phyloP scores from a whole-genome alignment of 2,113 vertebrate genomes.

The Crypturellus undulatus region DNA sequence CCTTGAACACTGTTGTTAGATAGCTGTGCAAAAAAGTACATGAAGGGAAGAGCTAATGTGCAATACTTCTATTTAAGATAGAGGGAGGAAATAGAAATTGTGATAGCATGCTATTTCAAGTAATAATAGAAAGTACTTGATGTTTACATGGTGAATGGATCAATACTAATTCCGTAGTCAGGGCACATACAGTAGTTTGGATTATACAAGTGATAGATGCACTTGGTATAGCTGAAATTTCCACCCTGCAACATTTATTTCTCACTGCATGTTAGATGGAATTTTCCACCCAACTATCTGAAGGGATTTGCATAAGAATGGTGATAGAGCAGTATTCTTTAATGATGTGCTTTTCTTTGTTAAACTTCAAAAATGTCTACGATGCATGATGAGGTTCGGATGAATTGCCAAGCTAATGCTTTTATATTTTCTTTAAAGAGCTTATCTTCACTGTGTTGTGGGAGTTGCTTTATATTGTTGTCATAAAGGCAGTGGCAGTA shows the following conservation, averaged over 20 bases:
- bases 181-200: slow-evolving; percentile 84
- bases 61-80: slow-evolving; percentile 87
- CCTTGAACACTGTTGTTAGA: slow-evolving; percentile 80
- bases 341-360: slow-evolving; percentile 88
- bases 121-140: slow-evolving; percentile 88
- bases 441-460: slow-evolving; percentile 81
- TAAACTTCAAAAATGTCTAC: slow-evolving; percentile 86
- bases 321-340: slow-evolving; percentile 86
- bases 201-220: slow-evolving; percentile 86
- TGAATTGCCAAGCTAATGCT: slow-evolving; percentile 85
- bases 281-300: slow-evolving; percentile 85
- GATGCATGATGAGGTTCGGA: slow-evolving; percentile 83
- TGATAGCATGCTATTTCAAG: slow-evolving; percentile 88
- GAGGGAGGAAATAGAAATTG: slow-evolving; percentile 87
- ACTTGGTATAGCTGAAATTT: slow-evolving; percentile 82
- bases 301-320: slow-evolving; percentile 87
- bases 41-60: slow-evolving; percentile 83
- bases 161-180: slow-evolving; percentile 86
- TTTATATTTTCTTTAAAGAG: slow-evolving; percentile 87
- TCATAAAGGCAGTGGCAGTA: slow-evolving; percentile 78
- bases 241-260: slow-evolving; percentile 84
- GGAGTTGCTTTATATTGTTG: slow-evolving; percentile 82
- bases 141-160: slow-evolving; percentile 87
- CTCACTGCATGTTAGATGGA: slow-evolving; percentile 81
- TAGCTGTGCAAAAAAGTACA: slow-evolving; percentile 83